These are phyloP conservation scores for Lepeophtheirus salmonis DNA, from an alignment of 1,140 invertebrate species.

Conservation along the genomic window DNA sequence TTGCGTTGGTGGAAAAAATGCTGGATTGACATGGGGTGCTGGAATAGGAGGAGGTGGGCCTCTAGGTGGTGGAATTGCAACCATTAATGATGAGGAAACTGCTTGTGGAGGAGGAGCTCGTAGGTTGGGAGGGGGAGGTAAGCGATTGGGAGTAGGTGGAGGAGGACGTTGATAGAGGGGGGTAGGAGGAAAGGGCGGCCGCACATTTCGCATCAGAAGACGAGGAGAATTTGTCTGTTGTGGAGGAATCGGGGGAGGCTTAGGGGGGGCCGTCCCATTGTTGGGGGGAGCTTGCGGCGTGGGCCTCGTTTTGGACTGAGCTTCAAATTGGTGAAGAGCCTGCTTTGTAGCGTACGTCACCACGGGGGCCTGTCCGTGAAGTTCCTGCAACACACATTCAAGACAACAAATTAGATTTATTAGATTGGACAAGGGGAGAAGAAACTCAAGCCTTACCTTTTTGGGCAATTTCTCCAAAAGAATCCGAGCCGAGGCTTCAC, in stretches of 20 bases:
- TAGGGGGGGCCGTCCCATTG: constrained; percentile 24
- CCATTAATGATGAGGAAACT: constrained; percentile 2
- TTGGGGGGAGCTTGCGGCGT: constrained; percentile 34
- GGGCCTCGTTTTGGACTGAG: constrained; percentile 68
- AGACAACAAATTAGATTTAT: not conserved
- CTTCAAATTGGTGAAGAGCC: constrained; percentile 63
- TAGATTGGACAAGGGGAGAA: not conserved
- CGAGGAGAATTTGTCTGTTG: constrained; percentile 29
- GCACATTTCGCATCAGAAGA: constrained; percentile 31
- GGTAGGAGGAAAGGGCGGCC: constrained; percentile 34
- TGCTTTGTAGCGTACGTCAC: constrained; percentile 90
- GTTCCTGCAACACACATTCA: constrained; percentile 37
- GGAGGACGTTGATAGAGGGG: constrained; percentile 20
- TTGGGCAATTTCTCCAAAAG: constrained; percentile 81
- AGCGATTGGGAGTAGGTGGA: constrained; percentile 34
- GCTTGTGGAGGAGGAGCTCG: constrained; percentile 21
- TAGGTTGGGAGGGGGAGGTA: constrained; percentile 32
- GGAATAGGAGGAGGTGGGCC: constrained; percentile 42
- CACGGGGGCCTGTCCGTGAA: constrained; percentile 81
- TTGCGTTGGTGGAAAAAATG: constrained; percentile 67
- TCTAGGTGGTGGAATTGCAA: constrained; percentile 25
- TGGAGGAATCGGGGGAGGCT: constrained; percentile 20
- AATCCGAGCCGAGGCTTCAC: constrained; percentile 67
- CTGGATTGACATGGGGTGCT: constrained; percentile 85
- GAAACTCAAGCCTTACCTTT: constrained; percentile 27